Conservation (phyloP, 2,113 vertebrate genomes). For the Lagenorhynchus albirostris region DNA sequence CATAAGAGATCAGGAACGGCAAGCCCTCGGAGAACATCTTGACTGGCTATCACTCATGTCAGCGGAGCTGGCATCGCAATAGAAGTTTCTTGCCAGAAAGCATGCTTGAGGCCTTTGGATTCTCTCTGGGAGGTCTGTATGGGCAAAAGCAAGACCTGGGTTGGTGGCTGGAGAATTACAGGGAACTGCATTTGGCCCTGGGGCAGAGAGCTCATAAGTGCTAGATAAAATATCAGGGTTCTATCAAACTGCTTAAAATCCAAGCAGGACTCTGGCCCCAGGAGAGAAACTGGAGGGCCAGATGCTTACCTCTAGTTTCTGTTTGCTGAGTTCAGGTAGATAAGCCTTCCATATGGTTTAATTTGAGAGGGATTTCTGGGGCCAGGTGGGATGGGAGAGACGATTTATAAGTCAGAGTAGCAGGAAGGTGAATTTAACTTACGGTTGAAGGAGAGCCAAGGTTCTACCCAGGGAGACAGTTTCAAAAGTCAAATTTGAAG, state of each 20-base stretch:
- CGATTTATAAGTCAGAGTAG: not conserved
- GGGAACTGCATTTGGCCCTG: not conserved
- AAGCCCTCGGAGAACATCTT: not conserved
- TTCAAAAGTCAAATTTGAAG: conserved; percentile 23
- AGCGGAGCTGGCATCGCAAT: not conserved
- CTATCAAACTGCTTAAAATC: not conserved
- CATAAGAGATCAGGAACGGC: not conserved
- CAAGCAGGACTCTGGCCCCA: not conserved
- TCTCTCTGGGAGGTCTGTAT: not conserved
- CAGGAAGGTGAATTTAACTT: conserved; percentile 2
- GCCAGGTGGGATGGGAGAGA: not conserved
- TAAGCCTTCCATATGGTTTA: not conserved
- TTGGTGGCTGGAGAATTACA: not conserved
- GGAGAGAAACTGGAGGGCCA: not conserved
- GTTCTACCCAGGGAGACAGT: not conserved
- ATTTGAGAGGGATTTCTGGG: not conserved
- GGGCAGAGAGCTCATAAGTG: not conserved
- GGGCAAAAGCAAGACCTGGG: not conserved
- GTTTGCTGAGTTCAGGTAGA: not conserved
- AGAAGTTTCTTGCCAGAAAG: not conserved
- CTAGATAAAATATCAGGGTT: not conserved
- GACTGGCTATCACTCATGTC: not conserved
- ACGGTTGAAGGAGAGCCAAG: not conserved
- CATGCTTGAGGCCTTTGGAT: not conserved
- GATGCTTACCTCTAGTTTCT: not conserved